These are phyloP conservation scores for Marmota flaviventris DNA, from an alignment of 2,113 vertebrate species.

Conservation along the genomic window DNA sequence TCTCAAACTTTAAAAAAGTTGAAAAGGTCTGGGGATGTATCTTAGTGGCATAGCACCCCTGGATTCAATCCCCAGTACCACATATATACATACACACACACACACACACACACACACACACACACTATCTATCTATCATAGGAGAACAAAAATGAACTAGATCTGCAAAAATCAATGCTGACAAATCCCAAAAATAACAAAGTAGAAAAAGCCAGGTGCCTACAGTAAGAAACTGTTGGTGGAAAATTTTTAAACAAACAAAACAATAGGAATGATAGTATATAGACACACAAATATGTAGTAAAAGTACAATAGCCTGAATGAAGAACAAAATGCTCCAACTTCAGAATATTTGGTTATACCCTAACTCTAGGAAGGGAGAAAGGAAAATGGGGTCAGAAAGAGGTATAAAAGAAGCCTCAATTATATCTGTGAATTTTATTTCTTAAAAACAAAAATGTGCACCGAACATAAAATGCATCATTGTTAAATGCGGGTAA, in stretches of 20 bases:
- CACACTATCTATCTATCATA: neutral
- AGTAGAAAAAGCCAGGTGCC: neutral
- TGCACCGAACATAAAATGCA: conserved; percentile 4
- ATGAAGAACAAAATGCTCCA: neutral
- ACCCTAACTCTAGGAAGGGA: neutral
- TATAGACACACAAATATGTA: neutral
- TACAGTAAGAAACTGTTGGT: neutral
- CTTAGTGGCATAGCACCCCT: too few relatives aligned
- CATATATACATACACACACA: too few relatives aligned
- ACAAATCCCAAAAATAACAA: conserved; percentile 25
- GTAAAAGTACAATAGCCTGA: neutral
- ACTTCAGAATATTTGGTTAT: neutral
- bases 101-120: too few relatives aligned
- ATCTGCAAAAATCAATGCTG: neutral
- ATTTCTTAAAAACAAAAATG: conserved; percentile 36
- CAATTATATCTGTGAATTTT: neutral
- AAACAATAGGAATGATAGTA: neutral
- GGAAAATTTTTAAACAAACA: conserved; percentile 21
- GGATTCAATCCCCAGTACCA: too few relatives aligned
- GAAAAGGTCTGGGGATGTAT: too few relatives aligned
- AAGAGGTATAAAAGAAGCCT: neutral
- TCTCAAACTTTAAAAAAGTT: too few relatives aligned
- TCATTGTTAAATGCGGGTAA: neutral
- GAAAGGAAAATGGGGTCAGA: neutral
- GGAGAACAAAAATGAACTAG: neutral